Evolutionary conservation across 2,888 invertebrate genomes (phyloP).

Genomic region (Apodemia mormo): DNA sequence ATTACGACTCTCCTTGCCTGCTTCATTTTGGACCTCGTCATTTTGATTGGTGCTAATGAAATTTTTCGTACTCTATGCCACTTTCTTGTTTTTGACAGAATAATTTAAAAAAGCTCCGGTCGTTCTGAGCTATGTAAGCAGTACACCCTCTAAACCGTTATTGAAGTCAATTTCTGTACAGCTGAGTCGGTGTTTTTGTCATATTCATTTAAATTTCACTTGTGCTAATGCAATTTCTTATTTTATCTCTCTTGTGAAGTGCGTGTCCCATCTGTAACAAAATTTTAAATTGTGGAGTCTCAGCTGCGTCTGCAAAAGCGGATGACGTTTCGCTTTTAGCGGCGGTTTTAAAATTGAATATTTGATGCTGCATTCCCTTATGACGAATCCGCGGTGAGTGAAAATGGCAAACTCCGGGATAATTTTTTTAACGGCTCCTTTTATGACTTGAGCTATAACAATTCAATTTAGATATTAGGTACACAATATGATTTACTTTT

Average conservation of each 20-base stretch:
- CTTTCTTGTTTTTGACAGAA: conserved; percentile 79
- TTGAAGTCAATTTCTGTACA: conserved; percentile 62
- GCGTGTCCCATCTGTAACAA: conserved; percentile 78
- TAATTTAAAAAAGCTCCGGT: conserved; percentile 70
- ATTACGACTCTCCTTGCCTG: conserved; percentile 80
- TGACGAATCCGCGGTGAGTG: conserved; percentile 71
- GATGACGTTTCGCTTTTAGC: conserved; percentile 82
- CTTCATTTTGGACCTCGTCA: conserved; percentile 81
- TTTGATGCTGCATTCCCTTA: conserved; percentile 79
- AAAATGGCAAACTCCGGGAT: conserved; percentile 65
- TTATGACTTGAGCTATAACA: conserved; percentile 37
- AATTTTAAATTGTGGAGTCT: conserved; percentile 78
- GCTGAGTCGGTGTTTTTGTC: conserved; percentile 68
- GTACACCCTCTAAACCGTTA: conserved; percentile 71
- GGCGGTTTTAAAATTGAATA: conserved; percentile 82
- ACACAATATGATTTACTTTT: conserved; percentile 19
- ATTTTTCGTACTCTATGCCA: conserved; percentile 76
- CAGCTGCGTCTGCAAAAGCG: conserved; percentile 75
- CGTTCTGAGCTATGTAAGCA: conserved; percentile 65
- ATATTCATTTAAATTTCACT: conserved; percentile 74
- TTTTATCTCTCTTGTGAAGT: conserved; percentile 72
- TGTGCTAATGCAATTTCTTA: conserved; percentile 77
- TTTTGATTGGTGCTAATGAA: conserved; percentile 82
- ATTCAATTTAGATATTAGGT: conserved; percentile 29
- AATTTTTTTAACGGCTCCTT: conserved; percentile 63